Evolutionary conservation across 1,140 invertebrate genomes (phyloP), one percentile per base, ranked within the genome.

Genomic region (Limonius californicus): DNA sequence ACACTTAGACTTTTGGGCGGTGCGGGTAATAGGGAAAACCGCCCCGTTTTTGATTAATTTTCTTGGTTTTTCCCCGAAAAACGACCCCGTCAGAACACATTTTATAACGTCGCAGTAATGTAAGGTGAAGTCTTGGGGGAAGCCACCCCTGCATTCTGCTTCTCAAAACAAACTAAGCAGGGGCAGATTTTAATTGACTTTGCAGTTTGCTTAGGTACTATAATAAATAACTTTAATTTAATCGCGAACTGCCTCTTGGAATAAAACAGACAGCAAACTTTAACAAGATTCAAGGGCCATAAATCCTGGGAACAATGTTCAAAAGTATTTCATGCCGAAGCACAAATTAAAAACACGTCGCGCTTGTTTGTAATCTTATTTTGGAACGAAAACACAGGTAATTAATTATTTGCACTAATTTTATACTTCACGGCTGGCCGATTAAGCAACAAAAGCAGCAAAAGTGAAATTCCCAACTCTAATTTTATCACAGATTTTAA

Each of bases 151-250:
- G 50, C 42, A 23, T 19, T 15, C 15, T 50, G 19, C 32, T 43
- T n/a, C 57, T 47, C 23, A 59, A 59, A 59, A 47, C 57, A 59
- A 59, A 23, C 45, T 39, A 39, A 27, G 35, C 27, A 50, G 57
- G 57, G 57, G 57, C 42, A 59, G 43, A 59, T 59, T 59, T 59
- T 59, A 59, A 59, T 59, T 59, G 57, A 59, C 57, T 59, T 59
- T 59, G 50, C 57, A 59, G 57, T 59, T 59, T 59, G 42, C 39
- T 30, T 50, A 59, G 42, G 43, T 59, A 50, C 21, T 50, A 23
- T 59, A 59, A 59, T 47, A 59, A 59, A 59, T 59, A 59, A 45
- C 57, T 47, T 59, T 59, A 47, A 59, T 59, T 59, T 59, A 59
- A 59, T 59, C 57, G 45, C 57, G 27, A 39, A 43, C 14, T 43